Percentiles rank a stretch among this genome's conserved stretches.
Evolutionary conservation across 2,113 vertebrate genomes (phyloP).

Genomic region (Leuciscus idus): DNA sequence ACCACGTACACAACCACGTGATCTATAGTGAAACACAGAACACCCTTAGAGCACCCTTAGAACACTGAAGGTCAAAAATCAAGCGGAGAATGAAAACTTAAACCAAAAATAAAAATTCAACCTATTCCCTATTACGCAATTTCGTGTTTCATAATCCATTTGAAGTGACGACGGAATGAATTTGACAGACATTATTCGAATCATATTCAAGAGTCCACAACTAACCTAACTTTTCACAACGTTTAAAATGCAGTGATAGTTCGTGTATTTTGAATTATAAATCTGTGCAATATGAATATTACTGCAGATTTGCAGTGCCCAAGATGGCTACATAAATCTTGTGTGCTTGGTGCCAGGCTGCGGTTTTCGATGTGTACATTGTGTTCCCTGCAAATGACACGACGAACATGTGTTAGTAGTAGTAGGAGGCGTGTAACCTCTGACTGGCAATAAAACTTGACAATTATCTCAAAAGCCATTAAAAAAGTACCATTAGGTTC

Average conservation of each 20-base stretch:
- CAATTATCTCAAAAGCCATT: neutral
- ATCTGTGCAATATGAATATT: neutral
- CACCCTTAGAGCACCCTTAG: neutral
- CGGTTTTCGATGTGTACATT: neutral
- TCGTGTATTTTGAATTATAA: neutral
- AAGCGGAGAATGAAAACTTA: neutral
- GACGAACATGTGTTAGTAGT: neutral
- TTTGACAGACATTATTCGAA: neutral
- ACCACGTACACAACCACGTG: constrained; percentile 63
- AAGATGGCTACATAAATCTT: neutral
- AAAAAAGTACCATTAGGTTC: neutral
- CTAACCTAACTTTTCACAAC: neutral
- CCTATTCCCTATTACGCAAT: neutral
- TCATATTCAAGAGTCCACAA: neutral
- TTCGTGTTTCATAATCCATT: constrained; percentile 34
- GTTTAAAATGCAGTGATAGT: neutral
- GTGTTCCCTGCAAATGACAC: neutral
- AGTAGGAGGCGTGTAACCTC: neutral
- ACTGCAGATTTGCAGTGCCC: neutral
- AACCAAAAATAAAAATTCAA: neutral
- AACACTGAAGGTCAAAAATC: constrained; percentile 66
- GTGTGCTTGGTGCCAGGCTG: neutral
- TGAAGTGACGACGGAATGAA: neutral
- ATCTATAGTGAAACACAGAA: constrained; percentile 56
- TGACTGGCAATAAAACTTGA: neutral